Conservation (phyloP, 2,888 invertebrate species). For the Heteromurus nitidus region DNA sequence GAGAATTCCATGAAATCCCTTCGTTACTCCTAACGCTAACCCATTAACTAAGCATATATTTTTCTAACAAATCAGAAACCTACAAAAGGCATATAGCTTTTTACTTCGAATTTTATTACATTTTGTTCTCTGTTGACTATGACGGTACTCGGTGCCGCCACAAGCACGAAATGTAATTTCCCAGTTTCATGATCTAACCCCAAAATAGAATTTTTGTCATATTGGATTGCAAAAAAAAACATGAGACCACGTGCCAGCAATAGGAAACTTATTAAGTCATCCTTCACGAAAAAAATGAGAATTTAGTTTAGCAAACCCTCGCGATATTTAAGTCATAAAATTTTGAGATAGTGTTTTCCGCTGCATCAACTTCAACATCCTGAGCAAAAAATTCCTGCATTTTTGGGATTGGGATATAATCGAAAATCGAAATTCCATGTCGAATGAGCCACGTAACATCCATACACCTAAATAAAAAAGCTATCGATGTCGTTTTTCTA, state of each 20-base stretch:
- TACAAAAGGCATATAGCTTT: too few species aligned
- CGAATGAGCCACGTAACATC: not conserved
- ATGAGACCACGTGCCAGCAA: slow-evolving; percentile 54
- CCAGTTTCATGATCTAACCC: slow-evolving; percentile 56
- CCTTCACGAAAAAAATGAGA: slow-evolving; percentile 13
- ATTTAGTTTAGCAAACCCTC: not conserved
- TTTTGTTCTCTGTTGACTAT: not conserved
- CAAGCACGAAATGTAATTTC: slow-evolving; percentile 57
- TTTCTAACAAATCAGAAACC: slow-evolving; percentile 9
- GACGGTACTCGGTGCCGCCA: not conserved
- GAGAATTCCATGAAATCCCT: slow-evolving; percentile 49
- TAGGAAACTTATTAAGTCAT: slow-evolving; percentile 28
- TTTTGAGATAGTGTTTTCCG: slow-evolving; percentile 6
- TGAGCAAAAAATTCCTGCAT: too few species aligned
- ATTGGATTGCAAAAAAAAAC: slow-evolving; percentile 41
- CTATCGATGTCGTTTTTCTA: not conserved
- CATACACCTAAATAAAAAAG: not conserved
- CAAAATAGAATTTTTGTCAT: slow-evolving; percentile 54
- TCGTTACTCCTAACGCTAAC: slow-evolving; percentile 49
- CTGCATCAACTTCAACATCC: too few species aligned
- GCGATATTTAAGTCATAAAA: slow-evolving; percentile 3
- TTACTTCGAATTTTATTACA: too few species aligned
- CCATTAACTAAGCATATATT: slow-evolving; percentile 48
- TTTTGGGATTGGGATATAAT: too few species aligned
- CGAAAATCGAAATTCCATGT: not conserved